Percentiles rank a stretch among this genome's conserved stretches.
Evolutionary conservation across 1,140 invertebrate species (phyloP).

Genomic region (Drosophila littoralis): DNA sequence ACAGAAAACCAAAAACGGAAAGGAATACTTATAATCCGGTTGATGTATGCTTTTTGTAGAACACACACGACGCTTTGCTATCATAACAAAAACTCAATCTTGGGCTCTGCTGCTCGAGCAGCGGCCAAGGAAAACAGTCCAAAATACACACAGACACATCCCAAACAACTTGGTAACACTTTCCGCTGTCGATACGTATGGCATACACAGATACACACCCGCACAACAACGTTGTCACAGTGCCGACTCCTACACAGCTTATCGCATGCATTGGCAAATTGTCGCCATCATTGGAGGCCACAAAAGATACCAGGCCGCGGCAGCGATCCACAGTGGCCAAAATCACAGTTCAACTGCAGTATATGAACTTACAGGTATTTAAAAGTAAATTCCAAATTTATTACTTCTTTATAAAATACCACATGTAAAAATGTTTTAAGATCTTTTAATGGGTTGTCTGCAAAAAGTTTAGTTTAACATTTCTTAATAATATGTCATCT

Average conservation of each 20-base stretch:
- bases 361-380: neutral
- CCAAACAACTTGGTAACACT: constrained; percentile 21
- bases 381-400: too few relatives aligned
- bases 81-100: constrained; percentile 47
- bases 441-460: too few relatives aligned
- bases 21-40: constrained; percentile 10
- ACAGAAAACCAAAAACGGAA: neutral
- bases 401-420: too few relatives aligned
- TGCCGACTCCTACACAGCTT: constrained; percentile 40
- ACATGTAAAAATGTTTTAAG: too few relatives aligned
- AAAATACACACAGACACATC: constrained; percentile 31
- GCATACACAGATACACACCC: neutral
- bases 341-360: neutral
- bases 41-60: constrained; percentile 6
- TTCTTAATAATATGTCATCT: too few relatives aligned
- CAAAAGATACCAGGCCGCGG: constrained; percentile 23
- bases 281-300: constrained; percentile 67
- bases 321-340: constrained; percentile 24
- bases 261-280: constrained; percentile 79
- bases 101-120: constrained; percentile 28
- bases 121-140: constrained; percentile 39
- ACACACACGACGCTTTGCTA: constrained; percentile 15
- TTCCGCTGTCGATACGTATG: constrained; percentile 4
- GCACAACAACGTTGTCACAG: constrained; percentile 22
- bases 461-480: too few relatives aligned